Base-by-base conservation (phyloP, 2,888 invertebrate genomes). In the Polydrusus pterygomalis region DNA sequence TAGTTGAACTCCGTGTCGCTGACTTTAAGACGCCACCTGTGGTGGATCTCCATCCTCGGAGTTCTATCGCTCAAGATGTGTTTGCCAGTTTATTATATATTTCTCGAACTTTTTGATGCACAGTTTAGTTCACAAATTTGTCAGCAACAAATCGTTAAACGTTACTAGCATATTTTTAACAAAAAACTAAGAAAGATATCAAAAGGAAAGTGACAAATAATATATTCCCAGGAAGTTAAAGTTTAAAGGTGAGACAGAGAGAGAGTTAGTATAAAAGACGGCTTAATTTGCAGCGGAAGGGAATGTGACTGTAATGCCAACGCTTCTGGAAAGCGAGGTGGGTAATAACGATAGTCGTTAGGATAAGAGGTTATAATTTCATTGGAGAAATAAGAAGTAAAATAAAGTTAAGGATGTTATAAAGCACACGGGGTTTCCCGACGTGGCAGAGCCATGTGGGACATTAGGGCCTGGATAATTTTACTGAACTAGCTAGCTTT, bases 361-460 rank as follows among this genome's bases (percentile, higher is more conserved):
- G 70, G 74, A 74, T 74, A 74, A 74, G 74, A 74, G 74, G 74
- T 74, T 74, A 74, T 74, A 74, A 74, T 74, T 74, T 74, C 68
- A 69, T 74, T 58, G 74, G 38, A 56, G 43, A 64, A 69, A 47
- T 63, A 25, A 47, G 43, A 60, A 60, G 58, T 63, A 47, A 63
- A 74, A 74, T 70, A 74, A 74, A 62, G 70, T 70, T 67, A 43
- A 43, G 49, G 51, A 63, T 8, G 51, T 49, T 69, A 54, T 62
- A 63, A 63, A 74, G 64, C 70, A 47, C 64, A 64, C 56, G 56
- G 34, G 43, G 51, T 62, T 58, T 74, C 68, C 45, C 60, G 68
- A 54, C 20, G 68, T 51, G 56, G 8, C 43, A 15, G 45, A 38
- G 58, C 38, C 38, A 60, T 60, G 58, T 60, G 38, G 58, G 38